phyloP scores from a whole-genome alignment of 2,888 invertebrate genomes.

The Portevinia maculata region DNA sequence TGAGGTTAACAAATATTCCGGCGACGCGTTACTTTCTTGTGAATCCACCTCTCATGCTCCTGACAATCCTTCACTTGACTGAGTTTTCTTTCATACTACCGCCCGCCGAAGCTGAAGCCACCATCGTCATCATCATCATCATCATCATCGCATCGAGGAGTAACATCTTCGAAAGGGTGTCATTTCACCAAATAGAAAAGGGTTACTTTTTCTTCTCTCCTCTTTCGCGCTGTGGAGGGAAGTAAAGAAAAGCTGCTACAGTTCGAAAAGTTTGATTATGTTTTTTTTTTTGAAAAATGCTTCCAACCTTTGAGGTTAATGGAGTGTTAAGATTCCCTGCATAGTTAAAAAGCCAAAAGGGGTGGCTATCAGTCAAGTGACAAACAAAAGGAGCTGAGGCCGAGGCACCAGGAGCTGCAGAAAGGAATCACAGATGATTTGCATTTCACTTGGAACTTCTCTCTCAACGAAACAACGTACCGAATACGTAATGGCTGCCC shows the following conservation, averaged over 20 bases:
- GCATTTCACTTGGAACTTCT: conserved; percentile 20
- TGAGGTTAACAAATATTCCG: conserved; percentile 71
- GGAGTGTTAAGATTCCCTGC: conserved; percentile 67
- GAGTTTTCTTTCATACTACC: conserved; percentile 48
- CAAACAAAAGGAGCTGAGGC: conserved; percentile 42
- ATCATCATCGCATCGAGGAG: neutral
- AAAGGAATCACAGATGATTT: conserved; percentile 45
- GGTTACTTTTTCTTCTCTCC: conserved; percentile 48
- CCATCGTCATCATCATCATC: neutral
- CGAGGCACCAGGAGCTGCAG: neutral
- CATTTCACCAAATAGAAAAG: conserved; percentile 44
- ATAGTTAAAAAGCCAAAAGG: conserved; percentile 64
- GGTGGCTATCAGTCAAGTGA: conserved; percentile 12
- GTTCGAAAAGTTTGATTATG: conserved; percentile 29
- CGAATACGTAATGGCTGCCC: conserved; percentile 9
- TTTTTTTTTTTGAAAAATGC: conserved; percentile 59
- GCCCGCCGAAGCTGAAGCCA: conserved; percentile 1
- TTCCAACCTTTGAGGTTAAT: conserved; percentile 71
- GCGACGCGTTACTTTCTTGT: conserved; percentile 48
- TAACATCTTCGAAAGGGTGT: conserved; percentile 18
- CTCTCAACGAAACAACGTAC: neutral
- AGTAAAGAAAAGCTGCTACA: conserved; percentile 50
- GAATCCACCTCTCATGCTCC: conserved; percentile 10
- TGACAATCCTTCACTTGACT: conserved; percentile 65
- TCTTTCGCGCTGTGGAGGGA: neutral